phyloP scores from a whole-genome alignment of 1,140 invertebrate species.

The Episyrphus balteatus region DNA sequence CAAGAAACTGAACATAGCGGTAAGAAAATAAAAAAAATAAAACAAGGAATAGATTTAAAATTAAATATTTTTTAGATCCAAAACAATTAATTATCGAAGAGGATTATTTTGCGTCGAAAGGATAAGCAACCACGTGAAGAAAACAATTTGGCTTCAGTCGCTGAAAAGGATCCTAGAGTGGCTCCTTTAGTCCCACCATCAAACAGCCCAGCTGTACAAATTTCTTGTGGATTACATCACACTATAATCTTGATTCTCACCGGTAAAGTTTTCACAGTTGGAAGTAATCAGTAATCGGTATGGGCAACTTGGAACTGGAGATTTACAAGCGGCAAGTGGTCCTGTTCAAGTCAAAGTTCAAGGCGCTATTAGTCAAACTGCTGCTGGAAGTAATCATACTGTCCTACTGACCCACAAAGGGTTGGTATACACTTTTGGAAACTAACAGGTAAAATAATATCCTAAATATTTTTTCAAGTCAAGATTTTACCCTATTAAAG shows the following conservation, averaged over 20 bases:
- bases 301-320: slow-evolving; percentile 86
- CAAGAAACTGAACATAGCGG: slow-evolving; percentile 27
- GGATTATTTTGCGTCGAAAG: slow-evolving; percentile 29
- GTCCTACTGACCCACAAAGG: slow-evolving; percentile 81
- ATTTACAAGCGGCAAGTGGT: slow-evolving; percentile 60
- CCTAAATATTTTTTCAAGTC: too few species aligned
- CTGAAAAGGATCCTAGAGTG: slow-evolving; percentile 55
- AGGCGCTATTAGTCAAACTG: slow-evolving; percentile 56
- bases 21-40: too few species aligned
- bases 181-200: slow-evolving; percentile 58
- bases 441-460: slow-evolving; percentile 71
- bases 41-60: too few species aligned
- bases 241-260: slow-evolving; percentile 51
- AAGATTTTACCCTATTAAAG: too few species aligned
- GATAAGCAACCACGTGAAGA: slow-evolving; percentile 24
- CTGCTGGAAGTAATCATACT: slow-evolving; percentile 91
- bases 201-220: slow-evolving; percentile 62
- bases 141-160: slow-evolving; percentile 40
- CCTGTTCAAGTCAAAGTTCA: slow-evolving; percentile 67
- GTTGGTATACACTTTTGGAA: slow-evolving; percentile 89
- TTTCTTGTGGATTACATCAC: slow-evolving; percentile 85
- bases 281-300: slow-evolving; percentile 91
- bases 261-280: slow-evolving; percentile 74
- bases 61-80: too few species aligned
- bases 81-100: too few species aligned